Evolutionary conservation across 1,140 invertebrate genomes (phyloP).

Genomic region (Drosophila athabasca): DNA sequence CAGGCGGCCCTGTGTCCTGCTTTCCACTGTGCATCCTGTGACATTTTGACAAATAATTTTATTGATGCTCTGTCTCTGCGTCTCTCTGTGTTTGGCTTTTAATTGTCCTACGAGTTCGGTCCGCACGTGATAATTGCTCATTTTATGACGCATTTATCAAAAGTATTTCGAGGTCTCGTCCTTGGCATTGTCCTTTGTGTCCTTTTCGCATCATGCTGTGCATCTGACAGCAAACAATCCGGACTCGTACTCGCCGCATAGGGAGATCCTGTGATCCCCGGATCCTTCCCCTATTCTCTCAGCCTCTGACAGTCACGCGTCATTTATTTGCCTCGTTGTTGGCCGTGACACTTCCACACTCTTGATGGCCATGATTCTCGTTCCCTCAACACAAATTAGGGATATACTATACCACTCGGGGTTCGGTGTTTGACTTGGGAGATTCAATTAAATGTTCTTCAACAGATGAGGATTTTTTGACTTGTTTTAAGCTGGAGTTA

Average conservation of each 20-base stretch:
- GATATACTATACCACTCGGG: not conserved
- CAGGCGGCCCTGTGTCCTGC: not conserved
- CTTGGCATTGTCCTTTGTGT: slow-evolving; percentile 47
- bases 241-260: not conserved
- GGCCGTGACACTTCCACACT: slow-evolving; percentile 42
- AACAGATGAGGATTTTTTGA: no score
- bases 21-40: slow-evolving; percentile 20
- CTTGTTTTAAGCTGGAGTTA: no score
- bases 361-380: slow-evolving; percentile 16
- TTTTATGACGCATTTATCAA: slow-evolving; percentile 68
- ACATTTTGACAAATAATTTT: slow-evolving; percentile 69
- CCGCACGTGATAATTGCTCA: slow-evolving; percentile 65
- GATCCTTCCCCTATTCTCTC: not conserved
- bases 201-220: slow-evolving; percentile 46
- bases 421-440: slow-evolving; percentile 4
- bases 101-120: slow-evolving; percentile 52
- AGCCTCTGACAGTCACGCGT: slow-evolving; percentile 53
- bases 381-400: slow-evolving; percentile 4
- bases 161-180: slow-evolving; percentile 42
- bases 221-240: slow-evolving; percentile 36
- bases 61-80: slow-evolving; percentile 53
- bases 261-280: slow-evolving; percentile 12
- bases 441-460: not conserved
- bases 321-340: slow-evolving; percentile 44
- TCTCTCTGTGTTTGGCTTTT: slow-evolving; percentile 64